Percentiles rank a stretch among this genome's conserved stretches.
These are phyloP conservation scores for Plectropomus leopardus DNA, from an alignment of 2,113 vertebrate genomes.

Conservation along the genomic window DNA sequence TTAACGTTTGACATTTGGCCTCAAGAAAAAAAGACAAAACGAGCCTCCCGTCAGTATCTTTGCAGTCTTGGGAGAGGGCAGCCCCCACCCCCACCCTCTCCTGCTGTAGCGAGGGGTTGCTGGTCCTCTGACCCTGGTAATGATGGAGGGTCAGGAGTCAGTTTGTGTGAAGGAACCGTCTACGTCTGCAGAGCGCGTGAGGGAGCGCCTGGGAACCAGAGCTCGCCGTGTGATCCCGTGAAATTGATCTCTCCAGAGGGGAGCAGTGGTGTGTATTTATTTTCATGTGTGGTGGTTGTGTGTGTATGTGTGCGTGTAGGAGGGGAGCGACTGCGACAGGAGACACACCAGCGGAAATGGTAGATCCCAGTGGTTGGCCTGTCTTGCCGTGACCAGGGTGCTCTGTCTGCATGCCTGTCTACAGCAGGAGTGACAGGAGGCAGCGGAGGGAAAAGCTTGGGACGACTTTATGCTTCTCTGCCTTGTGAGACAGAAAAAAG, in stretches of 20 bases:
- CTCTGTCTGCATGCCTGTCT: constrained; percentile 66
- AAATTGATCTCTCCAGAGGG: constrained; percentile 80
- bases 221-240: constrained; percentile 78
- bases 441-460: constrained; percentile 8
- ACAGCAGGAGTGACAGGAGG: constrained; percentile 16
- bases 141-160: constrained; percentile 82
- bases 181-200: constrained; percentile 74
- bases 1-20: constrained; percentile 83
- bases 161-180: constrained; percentile 72
- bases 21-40: constrained; percentile 20
- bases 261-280: constrained; percentile 73
- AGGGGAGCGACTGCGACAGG: constrained; percentile 44
- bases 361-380: constrained; percentile 56
- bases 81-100: constrained; percentile 34
- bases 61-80: constrained; percentile 36
- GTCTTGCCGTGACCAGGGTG: constrained; percentile 45
- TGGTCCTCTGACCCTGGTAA: constrained; percentile 80
- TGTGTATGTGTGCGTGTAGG: constrained; percentile 32
- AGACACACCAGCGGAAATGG: constrained; percentile 70
- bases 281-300: constrained; percentile 61
- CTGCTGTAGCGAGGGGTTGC: constrained; percentile 51
- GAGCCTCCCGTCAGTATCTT: constrained; percentile 37
- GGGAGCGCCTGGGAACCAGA: constrained; percentile 81
- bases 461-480: neutral
- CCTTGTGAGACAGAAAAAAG: neutral